phyloP scores from a whole-genome alignment of 2,888 invertebrate species.

The Alentia gelatinosa region DNA sequence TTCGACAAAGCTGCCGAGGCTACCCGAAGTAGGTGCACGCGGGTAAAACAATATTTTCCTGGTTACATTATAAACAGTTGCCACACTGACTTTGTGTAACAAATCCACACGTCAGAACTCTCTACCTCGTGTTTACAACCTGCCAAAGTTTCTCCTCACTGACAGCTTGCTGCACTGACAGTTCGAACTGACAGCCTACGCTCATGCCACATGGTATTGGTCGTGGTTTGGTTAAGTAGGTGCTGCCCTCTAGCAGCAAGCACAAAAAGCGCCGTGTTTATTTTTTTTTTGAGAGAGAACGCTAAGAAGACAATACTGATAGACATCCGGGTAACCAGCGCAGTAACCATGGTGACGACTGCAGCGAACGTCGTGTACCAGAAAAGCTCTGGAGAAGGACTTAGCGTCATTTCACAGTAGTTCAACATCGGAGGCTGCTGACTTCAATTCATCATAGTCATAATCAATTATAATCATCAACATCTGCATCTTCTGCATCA shows the following conservation, averaged over 20 bases:
- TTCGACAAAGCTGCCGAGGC: neutral
- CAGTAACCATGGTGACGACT: neutral
- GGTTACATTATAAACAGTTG: neutral
- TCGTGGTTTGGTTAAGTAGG: neutral
- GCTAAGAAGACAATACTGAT: slow-evolving; percentile 46
- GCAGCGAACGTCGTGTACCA: neutral
- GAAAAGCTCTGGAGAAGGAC: slow-evolving; percentile 17
- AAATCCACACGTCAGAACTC: neutral
- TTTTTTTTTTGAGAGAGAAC: too few species aligned
- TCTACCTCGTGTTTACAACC: neutral
- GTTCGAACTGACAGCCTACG: too few species aligned
- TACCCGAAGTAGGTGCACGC: neutral
- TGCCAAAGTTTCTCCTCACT: neutral
- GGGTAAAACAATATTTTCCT: neutral
- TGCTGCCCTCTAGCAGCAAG: slow-evolving; percentile 25
- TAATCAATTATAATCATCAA: neutral
- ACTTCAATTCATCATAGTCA: too few species aligned
- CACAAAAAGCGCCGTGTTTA: neutral
- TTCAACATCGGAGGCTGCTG: neutral
- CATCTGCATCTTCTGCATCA: neutral
- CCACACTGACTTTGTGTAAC: neutral
- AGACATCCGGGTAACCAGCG: neutral
- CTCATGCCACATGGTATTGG: neutral
- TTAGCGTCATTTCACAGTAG: neutral
- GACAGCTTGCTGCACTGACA: neutral